phyloP scores from a whole-genome alignment of 35 echinoderm and acorn worm genomes.

The Apostichopus parvimensis region DNA sequence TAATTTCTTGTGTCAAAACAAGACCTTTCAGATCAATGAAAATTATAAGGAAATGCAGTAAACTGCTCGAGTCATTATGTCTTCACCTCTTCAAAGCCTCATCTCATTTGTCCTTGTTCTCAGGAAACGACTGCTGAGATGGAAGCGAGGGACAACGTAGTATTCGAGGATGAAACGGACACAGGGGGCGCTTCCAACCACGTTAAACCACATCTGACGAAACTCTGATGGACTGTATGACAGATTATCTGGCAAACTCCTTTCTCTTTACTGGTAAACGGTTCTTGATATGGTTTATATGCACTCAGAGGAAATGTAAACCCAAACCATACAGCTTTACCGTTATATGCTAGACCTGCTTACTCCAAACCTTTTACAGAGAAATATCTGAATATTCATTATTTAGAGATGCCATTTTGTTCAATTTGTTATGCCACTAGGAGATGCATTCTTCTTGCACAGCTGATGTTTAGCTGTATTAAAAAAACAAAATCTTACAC shows the following conservation, averaged over 20 bases:
- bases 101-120: neutral
- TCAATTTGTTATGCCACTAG: no score
- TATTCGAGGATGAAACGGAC: constrained; percentile 39
- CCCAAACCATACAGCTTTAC: no score
- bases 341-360: no score
- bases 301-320: neutral
- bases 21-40: no score
- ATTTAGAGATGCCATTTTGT: no score
- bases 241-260: neutral
- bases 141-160: constrained; percentile 35
- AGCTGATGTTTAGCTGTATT: no score
- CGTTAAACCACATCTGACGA: constrained; percentile 15
- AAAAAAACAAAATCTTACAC: no score
- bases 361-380: no score
- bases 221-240: neutral
- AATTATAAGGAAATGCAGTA: no score
- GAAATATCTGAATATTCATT: no score
- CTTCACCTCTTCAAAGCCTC: neutral
- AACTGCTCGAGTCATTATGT: neutral
- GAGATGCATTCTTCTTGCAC: no score
- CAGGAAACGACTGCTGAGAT: constrained; percentile 12
- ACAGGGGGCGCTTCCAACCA: neutral
- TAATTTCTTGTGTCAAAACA: no score
- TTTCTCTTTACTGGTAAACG: neutral
- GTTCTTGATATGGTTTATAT: neutral